Evolutionary conservation across 2,797 vertebrate genomes (phyloP).

Genomic region (Triplophysa yarkandensis): DNA sequence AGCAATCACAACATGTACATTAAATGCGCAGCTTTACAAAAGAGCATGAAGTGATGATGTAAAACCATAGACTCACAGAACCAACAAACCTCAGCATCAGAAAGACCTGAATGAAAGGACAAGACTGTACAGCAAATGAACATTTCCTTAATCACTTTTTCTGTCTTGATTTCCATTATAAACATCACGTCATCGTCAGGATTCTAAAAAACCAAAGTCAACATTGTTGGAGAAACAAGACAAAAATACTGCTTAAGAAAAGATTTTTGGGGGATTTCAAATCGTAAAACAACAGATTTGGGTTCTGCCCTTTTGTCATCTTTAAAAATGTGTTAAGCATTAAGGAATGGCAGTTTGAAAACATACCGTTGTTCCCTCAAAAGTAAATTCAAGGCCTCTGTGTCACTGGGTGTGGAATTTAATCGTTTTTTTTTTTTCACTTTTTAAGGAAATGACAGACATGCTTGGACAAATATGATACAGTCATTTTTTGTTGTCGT

Average conservation of each 20-base stretch:
- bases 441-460: slow-evolving; percentile 89
- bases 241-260: not conserved
- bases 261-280: not conserved
- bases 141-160: slow-evolving; percentile 48
- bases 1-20: slow-evolving; percentile 79
- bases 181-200: not conserved
- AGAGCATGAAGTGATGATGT: slow-evolving; percentile 79
- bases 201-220: not conserved
- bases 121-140: slow-evolving; percentile 68
- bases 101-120: slow-evolving; percentile 64
- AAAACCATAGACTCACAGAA: slow-evolving; percentile 68
- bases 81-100: slow-evolving; percentile 70
- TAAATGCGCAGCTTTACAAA: slow-evolving; percentile 76
- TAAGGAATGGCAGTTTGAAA: slow-evolving; percentile 85
- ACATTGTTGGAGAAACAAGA: not conserved
- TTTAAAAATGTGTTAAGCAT: slow-evolving; percentile 75
- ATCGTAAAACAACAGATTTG: slow-evolving; percentile 52
- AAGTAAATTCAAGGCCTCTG: slow-evolving; percentile 86
- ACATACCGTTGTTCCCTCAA: slow-evolving; percentile 78
- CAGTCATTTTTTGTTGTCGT: slow-evolving; percentile 77
- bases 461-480: slow-evolving; percentile 92
- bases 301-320: slow-evolving; percentile 70
- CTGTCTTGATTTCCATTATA: not conserved
- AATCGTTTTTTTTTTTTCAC: slow-evolving; percentile 56
- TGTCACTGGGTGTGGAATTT: slow-evolving; percentile 80